Evolutionary conservation across 2,888 invertebrate genomes (phyloP).

Genomic region (Mimachlamys varia): DNA sequence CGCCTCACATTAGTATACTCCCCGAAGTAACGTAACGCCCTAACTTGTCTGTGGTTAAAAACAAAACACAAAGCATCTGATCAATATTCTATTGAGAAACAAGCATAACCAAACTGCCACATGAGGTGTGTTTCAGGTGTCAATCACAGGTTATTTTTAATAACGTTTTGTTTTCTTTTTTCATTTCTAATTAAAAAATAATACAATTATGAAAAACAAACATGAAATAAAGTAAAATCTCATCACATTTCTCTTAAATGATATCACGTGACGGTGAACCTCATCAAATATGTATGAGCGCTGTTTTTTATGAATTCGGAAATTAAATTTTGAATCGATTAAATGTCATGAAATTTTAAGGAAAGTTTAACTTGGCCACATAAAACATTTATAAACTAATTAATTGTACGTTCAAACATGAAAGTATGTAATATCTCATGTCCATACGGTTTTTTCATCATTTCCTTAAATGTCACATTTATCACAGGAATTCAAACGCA

Average conservation of each 20-base stretch:
- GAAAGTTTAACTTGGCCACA: slow-evolving; percentile 11
- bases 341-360: background rate
- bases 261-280: background rate
- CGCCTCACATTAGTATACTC: too few species aligned
- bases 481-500: slow-evolving; percentile 1
- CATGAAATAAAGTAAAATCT: background rate
- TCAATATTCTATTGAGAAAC: too few species aligned
- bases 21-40: too few species aligned
- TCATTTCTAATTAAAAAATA: background rate
- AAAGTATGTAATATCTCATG: slow-evolving; percentile 27
- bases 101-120: too few species aligned
- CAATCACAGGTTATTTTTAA: too few species aligned
- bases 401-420: slow-evolving; percentile 33
- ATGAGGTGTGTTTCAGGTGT: too few species aligned
- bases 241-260: background rate
- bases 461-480: background rate
- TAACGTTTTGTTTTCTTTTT: too few species aligned
- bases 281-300: slow-evolving; percentile 6
- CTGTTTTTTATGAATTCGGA: background rate
- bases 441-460: background rate
- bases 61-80: too few species aligned
- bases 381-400: slow-evolving; percentile 34
- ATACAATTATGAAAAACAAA: background rate
- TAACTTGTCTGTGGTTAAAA: too few species aligned
- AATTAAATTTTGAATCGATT: slow-evolving; percentile 34